Evolutionary conservation across 2,888 invertebrate species (phyloP).

Genomic region (Meloe dianella): DNA sequence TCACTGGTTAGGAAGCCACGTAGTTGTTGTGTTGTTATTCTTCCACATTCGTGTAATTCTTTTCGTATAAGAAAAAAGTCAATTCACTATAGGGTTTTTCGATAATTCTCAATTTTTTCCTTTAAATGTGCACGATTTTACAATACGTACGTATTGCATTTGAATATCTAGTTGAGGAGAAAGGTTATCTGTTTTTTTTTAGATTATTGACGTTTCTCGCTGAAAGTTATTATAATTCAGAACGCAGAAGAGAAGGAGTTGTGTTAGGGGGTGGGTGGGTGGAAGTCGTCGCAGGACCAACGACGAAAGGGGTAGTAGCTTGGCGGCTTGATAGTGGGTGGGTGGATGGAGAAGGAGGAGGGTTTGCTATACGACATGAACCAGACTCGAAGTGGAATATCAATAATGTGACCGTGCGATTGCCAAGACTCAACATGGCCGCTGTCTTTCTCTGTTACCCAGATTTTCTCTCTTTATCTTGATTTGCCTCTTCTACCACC

Average conservation of each 20-base stretch:
- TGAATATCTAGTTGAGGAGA: background rate
- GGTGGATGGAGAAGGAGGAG: constrained; percentile 37
- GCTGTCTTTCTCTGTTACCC: constrained; percentile 39
- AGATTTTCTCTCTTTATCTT: constrained; percentile 35
- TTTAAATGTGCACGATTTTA: background rate
- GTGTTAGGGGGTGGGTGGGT: constrained; percentile 23
- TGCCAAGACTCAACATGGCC: constrained; percentile 55
- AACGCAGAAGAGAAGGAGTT: constrained; percentile 40
- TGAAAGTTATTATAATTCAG: constrained; percentile 47
- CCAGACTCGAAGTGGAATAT: constrained; percentile 59
- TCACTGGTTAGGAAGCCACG: constrained; percentile 51
- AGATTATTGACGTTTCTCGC: constrained; percentile 43
- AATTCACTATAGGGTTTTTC: background rate
- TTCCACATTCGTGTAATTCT: constrained; percentile 25
- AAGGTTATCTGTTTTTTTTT: constrained; percentile 22
- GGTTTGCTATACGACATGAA: constrained; percentile 54
- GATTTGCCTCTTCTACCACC: constrained; percentile 31
- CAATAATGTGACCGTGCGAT: constrained; percentile 60
- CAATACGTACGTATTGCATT: background rate
- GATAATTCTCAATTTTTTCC: too few species aligned
- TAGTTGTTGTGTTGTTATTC: constrained; percentile 41
- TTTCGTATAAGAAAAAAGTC: constrained; percentile 10
- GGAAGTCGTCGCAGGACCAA: constrained; percentile 26
- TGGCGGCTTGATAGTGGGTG: constrained; percentile 24
- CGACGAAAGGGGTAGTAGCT: constrained; percentile 32